These are phyloP conservation scores for Oophaga sylvatica DNA, from an alignment of 2,797 vertebrate genomes.

Conservation along the genomic window DNA sequence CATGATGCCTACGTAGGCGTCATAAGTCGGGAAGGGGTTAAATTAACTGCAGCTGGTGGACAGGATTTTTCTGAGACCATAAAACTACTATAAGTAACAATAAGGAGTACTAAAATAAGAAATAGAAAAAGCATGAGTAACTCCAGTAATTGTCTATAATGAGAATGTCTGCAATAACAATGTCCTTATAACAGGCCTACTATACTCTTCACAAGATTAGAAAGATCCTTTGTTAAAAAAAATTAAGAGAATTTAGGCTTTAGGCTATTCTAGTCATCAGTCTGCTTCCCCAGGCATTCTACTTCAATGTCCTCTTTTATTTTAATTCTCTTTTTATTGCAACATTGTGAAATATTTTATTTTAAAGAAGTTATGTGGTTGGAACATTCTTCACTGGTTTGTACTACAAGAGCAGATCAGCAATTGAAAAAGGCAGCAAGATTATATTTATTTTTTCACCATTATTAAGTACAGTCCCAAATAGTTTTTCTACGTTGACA, in stretches of 20 bases:
- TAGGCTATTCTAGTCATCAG: neutral
- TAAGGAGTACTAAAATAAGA: neutral
- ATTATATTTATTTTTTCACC: neutral
- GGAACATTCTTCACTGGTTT: neutral
- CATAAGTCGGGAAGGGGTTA: too few relatives aligned
- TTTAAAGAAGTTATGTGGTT: neutral
- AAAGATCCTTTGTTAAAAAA: neutral
- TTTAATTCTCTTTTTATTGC: neutral
- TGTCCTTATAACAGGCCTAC: neutral
- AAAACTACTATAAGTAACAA: neutral
- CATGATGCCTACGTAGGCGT: too few relatives aligned
- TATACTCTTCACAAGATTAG: neutral
- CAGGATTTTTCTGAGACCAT: too few relatives aligned
- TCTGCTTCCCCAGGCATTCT: neutral
- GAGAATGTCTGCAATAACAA: neutral
- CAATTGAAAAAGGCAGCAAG: neutral
- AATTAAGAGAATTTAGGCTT: neutral
- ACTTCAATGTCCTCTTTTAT: constrained; percentile 6
- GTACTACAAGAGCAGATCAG: neutral
- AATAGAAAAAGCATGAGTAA: neutral
- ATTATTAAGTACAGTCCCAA: neutral
- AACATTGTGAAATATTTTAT: constrained; percentile 3
- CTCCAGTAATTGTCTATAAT: neutral
- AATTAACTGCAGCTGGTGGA: too few relatives aligned
- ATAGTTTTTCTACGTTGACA: too few relatives aligned